A percentile compares a stretch with the other conserved stretches of the same genome.
These are phyloP conservation scores for Lordiphosa mommai DNA, from an alignment of 1,140 invertebrate genomes.

Conservation along the genomic window DNA sequence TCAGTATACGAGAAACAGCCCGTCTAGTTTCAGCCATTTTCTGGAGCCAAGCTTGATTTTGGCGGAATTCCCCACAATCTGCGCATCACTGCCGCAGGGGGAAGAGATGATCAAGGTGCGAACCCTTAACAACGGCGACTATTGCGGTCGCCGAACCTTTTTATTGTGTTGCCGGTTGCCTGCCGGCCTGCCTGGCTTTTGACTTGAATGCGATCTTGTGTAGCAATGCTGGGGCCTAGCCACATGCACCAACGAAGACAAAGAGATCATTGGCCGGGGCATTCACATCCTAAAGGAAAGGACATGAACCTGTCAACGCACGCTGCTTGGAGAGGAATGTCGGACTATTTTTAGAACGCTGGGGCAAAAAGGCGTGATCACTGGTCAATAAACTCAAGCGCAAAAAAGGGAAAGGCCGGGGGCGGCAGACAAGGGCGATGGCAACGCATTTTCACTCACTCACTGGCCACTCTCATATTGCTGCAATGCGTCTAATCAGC, in stretches of 20 bases:
- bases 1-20: no score
- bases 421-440: background rate
- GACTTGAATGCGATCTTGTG: background rate
- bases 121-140: slow-evolving; percentile 11
- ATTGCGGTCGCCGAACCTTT: slow-evolving; percentile 14
- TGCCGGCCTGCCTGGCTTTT: no score
- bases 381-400: no score
- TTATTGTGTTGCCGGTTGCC: background rate
- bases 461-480: background rate
- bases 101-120: background rate
- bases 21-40: slow-evolving; percentile 6
- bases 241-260: background rate
- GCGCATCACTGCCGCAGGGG: background rate
- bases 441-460: slow-evolving; percentile 9
- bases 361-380: background rate
- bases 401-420: background rate
- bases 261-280: slow-evolving; percentile 11
- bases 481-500: slow-evolving; percentile 48
- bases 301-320: slow-evolving; percentile 10
- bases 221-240: background rate
- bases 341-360: slow-evolving; percentile 9
- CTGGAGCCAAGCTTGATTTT: background rate
- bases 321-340: background rate
- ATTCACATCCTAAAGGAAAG: slow-evolving; percentile 1
- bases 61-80: background rate